Evolutionary conservation across 2,113 vertebrate genomes (phyloP).

Genomic region (Oplegnathus fasciatus): DNA sequence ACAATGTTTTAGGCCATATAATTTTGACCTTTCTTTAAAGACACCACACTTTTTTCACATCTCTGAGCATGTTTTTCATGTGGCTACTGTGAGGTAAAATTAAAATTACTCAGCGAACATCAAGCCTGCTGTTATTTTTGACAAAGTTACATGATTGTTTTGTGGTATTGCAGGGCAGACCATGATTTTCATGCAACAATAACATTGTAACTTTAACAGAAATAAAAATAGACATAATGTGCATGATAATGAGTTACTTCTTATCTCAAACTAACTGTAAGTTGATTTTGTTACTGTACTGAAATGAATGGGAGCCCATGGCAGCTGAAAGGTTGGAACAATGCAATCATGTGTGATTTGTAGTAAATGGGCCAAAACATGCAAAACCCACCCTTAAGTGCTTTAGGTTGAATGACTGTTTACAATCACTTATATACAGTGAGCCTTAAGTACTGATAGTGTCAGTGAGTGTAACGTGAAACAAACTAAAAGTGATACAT

Average conservation of each 20-base stretch:
- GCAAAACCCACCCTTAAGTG: not conserved
- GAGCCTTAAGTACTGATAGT: not conserved
- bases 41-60: not conserved
- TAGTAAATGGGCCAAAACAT: constrained; percentile 26
- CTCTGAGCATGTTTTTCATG: not conserved
- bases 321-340: constrained; percentile 8
- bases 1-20: not conserved
- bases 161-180: not conserved
- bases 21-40: not conserved
- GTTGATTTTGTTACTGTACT: constrained; percentile 1
- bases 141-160: not conserved
- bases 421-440: not conserved
- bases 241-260: not conserved
- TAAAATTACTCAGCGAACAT: not conserved
- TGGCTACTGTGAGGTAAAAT: not conserved
- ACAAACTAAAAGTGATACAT: not conserved
- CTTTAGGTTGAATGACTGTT: not conserved
- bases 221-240: not conserved
- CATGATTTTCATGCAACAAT: not conserved
- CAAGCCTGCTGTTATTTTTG: not conserved
- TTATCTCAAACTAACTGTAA: not conserved
- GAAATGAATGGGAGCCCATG: not conserved
- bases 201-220: not conserved
- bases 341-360: constrained; percentile 34
- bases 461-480: not conserved